Conservation (phyloP, 2,113 vertebrate genomes). For the Petroica traversi region DNA sequence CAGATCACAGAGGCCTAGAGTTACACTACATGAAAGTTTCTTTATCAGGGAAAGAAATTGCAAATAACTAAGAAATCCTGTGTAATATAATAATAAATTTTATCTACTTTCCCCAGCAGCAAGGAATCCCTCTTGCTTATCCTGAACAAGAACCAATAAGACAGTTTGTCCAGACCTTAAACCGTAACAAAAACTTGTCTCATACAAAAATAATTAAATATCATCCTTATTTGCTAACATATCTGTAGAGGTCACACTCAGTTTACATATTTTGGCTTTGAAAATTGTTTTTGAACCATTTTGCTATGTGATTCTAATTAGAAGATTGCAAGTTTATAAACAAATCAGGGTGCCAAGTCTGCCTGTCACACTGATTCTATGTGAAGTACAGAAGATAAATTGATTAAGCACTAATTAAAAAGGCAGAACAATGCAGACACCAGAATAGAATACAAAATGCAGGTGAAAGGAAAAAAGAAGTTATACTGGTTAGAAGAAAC, state of each 20-base stretch:
- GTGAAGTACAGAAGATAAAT: not conserved
- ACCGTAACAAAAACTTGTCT: not conserved
- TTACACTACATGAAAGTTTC: not conserved
- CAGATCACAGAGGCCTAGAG: not conserved
- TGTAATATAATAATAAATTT: not conserved
- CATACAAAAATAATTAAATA: not conserved
- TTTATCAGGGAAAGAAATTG: not conserved
- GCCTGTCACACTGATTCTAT: not conserved
- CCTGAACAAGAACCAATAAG: not conserved
- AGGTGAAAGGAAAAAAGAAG: not conserved
- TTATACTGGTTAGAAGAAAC: not conserved
- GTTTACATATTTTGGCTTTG: not conserved
- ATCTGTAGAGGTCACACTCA: not conserved
- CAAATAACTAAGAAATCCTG: not conserved
- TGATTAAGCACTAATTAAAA: not conserved
- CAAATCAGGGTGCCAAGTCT: not conserved
- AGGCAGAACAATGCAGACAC: not conserved
- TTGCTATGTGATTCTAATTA: not conserved
- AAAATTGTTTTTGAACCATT: not conserved
- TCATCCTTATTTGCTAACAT: not conserved
- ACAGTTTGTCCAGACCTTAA: not conserved
- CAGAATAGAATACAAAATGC: not conserved
- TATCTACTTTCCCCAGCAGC: not conserved
- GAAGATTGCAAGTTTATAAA: not conserved
- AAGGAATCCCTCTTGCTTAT: not conserved